Base-by-base conservation (phyloP, 2,797 vertebrate species). In the Myotis vivesi region DNA sequence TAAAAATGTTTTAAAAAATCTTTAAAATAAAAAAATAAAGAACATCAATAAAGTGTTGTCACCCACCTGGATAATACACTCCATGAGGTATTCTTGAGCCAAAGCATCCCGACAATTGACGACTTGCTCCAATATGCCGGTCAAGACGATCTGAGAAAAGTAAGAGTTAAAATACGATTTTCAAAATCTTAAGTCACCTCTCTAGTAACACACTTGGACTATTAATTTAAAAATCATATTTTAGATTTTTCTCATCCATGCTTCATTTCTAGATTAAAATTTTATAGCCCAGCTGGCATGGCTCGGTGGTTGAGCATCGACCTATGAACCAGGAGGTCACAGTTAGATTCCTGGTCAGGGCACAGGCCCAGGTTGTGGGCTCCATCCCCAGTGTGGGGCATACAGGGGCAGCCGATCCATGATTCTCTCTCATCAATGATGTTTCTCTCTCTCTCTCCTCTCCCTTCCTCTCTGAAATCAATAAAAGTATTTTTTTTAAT, bases 11-110 rank as follows among this genome's bases (percentile, higher is more conserved):
- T 62, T 30, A 1, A 28, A 62, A 28, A 62, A 28, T 28, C 25
- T 59, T 59, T 59, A 28, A 28, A 49, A 49, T 49, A 16, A 49
- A 46, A 15, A 46, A 46, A 46, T 36, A 41, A 75, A 89, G 68
- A 55, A 55, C 16, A 19, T 33, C 75, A 92, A 77, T 82, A 25
- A 15, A 66, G 71, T 75, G 25, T 68, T 79, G 69, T 12, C 49
- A 75, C 94, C 94, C 98, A 99, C 99, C 99, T 99, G 99, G 98
- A 99, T 99, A 96, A 99, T 99, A 96, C 99, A 99, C 97, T 99
- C 99, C 99, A 99, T 99, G 81, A 99, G 99, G 98, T 99, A 99
- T 96, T 99, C 99, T 98, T 99, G 99, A 94, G 99, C 99, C 98
- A 99, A 97, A 3, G 99, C 99, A 98, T 99, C 99, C 98, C 99